Evolutionary conservation across 2,888 invertebrate genomes (phyloP), one percentile per base, ranked within the genome.

Genomic region (Bruchidius siliquastri): DNA sequence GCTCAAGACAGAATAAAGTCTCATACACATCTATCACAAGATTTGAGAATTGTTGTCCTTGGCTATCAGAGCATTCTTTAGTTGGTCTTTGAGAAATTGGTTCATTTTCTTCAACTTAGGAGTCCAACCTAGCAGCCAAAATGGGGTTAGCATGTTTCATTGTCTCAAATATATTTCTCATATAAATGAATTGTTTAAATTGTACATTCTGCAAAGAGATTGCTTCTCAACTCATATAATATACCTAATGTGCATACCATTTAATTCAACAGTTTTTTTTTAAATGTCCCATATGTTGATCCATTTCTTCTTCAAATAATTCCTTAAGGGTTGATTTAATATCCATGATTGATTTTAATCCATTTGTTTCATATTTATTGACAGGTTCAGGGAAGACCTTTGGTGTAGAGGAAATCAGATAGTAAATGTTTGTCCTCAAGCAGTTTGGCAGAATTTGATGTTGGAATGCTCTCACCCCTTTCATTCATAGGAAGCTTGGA

Each of bases 41-140:
- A 13, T 18, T 49, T 49, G 6, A 18, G 49, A 13, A 13, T 13
- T 13, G 18, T 49, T 49, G 18, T 49, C 49, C 49, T 49, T 70
- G 30, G 66, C 22, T 20, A n/a, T 49, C 6, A 21, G 71, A 26
- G 68, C n/a, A 71, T 71, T 69, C 70, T 71, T 74, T 69, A 74
- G 20, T 71, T 79, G 78, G 20, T 80, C 77, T 73, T 88, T 88
- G 73, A 89, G 81, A 78, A 87, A 86, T 76, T 88, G 87, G 75
- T 89, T 88, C 87, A 79, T 89, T 90, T 49, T 88, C 87, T 80
- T 89, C 89, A 32, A 88, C 78, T 75, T 90, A 83, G 71, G 84
- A 73, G 67, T 72, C 84, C 69, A 32, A 21, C 79, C 88, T 88
- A 77, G 86, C 87, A 72, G 86, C 85, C 68, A 84, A 81, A 75